Base-by-base conservation (phyloP, 2,797 vertebrate species). In the Falco peregrinus region DNA sequence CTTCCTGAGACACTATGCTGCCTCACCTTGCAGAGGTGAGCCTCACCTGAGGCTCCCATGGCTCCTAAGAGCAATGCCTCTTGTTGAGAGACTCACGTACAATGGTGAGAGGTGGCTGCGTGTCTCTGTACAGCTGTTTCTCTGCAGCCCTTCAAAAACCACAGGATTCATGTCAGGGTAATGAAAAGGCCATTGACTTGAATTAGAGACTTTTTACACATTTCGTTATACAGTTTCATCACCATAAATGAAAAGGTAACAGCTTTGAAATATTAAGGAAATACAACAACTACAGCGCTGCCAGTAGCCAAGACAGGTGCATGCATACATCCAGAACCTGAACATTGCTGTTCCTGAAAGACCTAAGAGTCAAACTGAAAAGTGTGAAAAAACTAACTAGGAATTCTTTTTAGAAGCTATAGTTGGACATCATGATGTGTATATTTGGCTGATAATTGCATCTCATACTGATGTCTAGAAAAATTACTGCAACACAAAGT, bases 381-480 rank as follows among this genome's bases (percentile, higher is more conserved):
- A 9, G 29, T 65, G 33, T 53, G 35, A 91, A 86, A 79, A 64
- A 65, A 78, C 47, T 95, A 75, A 76, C 71, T 83, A 82, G 89
- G n/a, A 96, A 83, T 22, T 77, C 57, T 71, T 84, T 92, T 78
- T 67, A 90, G 89, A 94, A 48, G 51, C 57, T 90, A 28, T 71
- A 90, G 76, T 63, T 82, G 79, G 71, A 84, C n/a, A 85, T 64
- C 5, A 17, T 77, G 43, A 80, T 75, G 43, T 54, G 59, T 76
- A 12, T 64, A 50, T 78, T 84, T 90, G 28, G 63, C n/a, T 87
- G 28, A 41, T 80, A 65, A 57, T 69, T 79, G 33, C 11, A 87
- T 57, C 54, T 63, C 31, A 50, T 83, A 35, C 33, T 14, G 2
- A 70, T 22, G 56, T 94, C 84, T 81, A 90, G 53, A 92, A 91